Evolutionary conservation across 2,113 vertebrate genomes (phyloP).

Genomic region (Turdus rufiventris): DNA sequence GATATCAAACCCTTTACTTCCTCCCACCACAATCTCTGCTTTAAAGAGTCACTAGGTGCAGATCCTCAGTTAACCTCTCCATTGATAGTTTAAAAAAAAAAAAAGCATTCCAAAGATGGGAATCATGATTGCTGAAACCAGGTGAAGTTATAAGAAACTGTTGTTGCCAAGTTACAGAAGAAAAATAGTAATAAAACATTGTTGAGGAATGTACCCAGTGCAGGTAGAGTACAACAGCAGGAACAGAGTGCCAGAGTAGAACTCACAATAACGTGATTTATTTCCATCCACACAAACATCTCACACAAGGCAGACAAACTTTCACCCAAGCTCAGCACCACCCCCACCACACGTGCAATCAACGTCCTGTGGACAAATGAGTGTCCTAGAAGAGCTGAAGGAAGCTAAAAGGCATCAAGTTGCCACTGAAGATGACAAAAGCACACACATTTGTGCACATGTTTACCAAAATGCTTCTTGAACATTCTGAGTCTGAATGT

Average conservation of each 20-base stretch:
- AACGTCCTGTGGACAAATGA: neutral
- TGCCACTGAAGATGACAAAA: neutral
- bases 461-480: neutral
- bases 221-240: neutral
- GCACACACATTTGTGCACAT: fast-evolving
- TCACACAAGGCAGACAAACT: neutral
- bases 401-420: neutral
- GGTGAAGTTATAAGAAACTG: neutral
- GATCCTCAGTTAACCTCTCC: neutral
- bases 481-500: neutral
- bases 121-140: neutral
- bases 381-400: fast-evolving
- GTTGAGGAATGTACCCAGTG: neutral
- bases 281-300: neutral
- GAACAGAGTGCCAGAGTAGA: neutral
- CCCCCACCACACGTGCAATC: neutral
- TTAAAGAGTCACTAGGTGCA: neutral
- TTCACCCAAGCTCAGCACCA: neutral
- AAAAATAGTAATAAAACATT: neutral
- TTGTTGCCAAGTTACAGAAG: neutral
- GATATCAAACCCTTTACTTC: neutral
- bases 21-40: neutral
- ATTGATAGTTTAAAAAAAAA: neutral
- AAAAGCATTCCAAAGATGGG: neutral
- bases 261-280: fast-evolving